A percentile compares a stretch with the other conserved stretches of the same genome.
Evolutionary conservation across 1,140 invertebrate genomes (phyloP).

Genomic region (Oryzaephilus surinamensis): DNA sequence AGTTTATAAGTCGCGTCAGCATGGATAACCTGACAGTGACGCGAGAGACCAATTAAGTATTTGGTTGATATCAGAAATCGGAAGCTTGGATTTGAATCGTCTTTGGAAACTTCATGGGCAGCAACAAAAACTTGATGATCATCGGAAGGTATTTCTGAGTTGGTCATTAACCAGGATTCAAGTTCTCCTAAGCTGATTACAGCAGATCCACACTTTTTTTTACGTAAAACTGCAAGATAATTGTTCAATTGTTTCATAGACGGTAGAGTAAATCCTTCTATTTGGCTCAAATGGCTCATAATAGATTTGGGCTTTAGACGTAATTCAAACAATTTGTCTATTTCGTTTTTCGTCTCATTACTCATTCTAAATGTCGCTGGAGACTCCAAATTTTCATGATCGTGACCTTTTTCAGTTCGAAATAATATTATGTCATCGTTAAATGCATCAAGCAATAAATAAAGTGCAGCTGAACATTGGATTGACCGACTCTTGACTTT

Average conservation of each 20-base stretch:
- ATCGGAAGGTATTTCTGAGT: background rate
- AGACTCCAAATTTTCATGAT: background rate
- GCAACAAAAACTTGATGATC: background rate
- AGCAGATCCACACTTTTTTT: background rate
- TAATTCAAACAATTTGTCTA: background rate
- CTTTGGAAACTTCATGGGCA: background rate
- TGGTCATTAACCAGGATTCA: background rate
- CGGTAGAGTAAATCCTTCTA: background rate
- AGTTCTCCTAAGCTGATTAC: background rate
- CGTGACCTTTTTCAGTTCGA: background rate
- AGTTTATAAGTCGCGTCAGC: background rate
- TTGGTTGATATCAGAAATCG: background rate
- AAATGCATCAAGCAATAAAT: background rate
- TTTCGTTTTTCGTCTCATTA: background rate
- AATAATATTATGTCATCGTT: background rate
- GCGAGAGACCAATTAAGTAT: background rate
- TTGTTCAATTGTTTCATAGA: background rate
- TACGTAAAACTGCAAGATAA: background rate
- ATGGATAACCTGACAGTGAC: background rate
- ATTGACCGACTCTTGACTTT: background rate
- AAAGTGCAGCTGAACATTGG: background rate
- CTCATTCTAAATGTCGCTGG: background rate
- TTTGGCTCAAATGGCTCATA: background rate
- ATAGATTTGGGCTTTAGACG: background rate
- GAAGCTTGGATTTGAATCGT: background rate